Base-by-base conservation (phyloP, 2,888 invertebrate genomes). In the Esperia sulphurella region DNA sequence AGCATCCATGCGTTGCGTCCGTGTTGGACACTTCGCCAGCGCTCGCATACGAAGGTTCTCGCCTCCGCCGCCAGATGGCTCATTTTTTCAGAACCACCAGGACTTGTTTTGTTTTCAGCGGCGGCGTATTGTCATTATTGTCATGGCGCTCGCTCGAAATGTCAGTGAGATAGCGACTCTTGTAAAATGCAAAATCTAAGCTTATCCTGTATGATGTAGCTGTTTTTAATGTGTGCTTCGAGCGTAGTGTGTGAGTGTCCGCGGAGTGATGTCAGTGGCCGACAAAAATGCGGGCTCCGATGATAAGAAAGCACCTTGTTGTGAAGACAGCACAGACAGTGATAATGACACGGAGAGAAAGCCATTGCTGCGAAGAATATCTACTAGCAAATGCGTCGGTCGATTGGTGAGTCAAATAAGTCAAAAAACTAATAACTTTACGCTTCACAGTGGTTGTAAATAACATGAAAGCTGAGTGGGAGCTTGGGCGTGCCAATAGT, bases 271-370 rank as follows among this genome's bases (percentile, higher is more conserved):
- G 88, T 85, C 85, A 79, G 71, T 78, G 65, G 81, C 71, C 55
- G 79, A 67, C 54, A 71, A 66, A 43, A 74, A 76, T 63, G 79
- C 65, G 63, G 53, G 67, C 63, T 61, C 57, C 41, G 68, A 78
- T 58, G 77, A 74, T 52, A 83, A 73, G 65, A 83, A 80, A 77
- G 46, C 71, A 47, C 70, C 73, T 48, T 79, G 70, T 61, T 75
- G 73, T 55, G 89, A 87, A 63, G 90, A 90, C 67, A 90, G 89
- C 72, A 89, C 95, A 31, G 96, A 95, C 75, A 96, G 96, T 84
- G 96, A 96, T 78, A 94, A 93, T 80, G 96, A 96, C 79, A 93
- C 93, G 50, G 95, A 95, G 77, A 94, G 94, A 67, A 95, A 94
- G 59, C 92, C 93, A 62, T 94, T 95, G 79, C 93, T 94, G 71